Percentiles rank a stretch among this genome's conserved stretches.
These are phyloP conservation scores for Nomia melanderi DNA, from an alignment of 1,140 invertebrate genomes.

Conservation along the genomic window DNA sequence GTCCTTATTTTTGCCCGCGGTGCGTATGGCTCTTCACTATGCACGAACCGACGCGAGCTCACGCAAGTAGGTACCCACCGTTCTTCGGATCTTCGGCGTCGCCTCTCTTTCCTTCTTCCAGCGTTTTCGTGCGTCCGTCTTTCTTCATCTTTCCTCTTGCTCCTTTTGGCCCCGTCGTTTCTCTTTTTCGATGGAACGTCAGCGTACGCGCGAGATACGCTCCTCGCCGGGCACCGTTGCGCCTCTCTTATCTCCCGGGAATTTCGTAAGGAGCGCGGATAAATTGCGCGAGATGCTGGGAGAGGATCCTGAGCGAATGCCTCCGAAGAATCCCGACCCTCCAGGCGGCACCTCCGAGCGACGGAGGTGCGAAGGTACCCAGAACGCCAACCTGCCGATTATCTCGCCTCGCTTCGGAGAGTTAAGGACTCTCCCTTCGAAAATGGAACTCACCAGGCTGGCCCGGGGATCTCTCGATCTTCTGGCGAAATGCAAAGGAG, in stretches of 20 bases:
- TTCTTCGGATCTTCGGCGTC: no score
- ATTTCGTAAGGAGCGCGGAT: conserved; percentile 57
- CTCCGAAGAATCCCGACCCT: background rate
- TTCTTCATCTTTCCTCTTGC: conserved; percentile 4
- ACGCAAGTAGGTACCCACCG: conserved; percentile 10
- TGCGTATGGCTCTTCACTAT: conserved; percentile 50
- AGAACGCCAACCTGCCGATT: conserved; percentile 42
- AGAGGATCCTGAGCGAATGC: no score
- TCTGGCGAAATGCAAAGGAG: background rate
- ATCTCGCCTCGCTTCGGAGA: conserved; percentile 21
- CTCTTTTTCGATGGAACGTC: no score
- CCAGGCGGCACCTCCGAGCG: background rate
- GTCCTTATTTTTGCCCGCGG: conserved; percentile 70
- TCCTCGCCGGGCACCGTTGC: conserved; percentile 15
- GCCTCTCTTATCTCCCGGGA: conserved; percentile 54
- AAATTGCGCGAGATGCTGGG: conserved; percentile 62
- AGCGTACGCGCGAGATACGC: conserved; percentile 24
- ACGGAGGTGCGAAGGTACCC: conserved; percentile 41
- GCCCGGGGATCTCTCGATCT: background rate
- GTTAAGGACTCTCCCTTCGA: background rate
- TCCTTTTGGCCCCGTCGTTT: background rate
- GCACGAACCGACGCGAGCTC: conserved; percentile 50
- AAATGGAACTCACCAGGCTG: background rate
- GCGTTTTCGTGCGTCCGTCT: conserved; percentile 7
- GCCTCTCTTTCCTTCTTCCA: no score